Percentiles rank a stretch among this genome's conserved stretches.
Evolutionary conservation across 1,140 invertebrate genomes (phyloP).

Genomic region (Drosophila ohnishii): DNA sequence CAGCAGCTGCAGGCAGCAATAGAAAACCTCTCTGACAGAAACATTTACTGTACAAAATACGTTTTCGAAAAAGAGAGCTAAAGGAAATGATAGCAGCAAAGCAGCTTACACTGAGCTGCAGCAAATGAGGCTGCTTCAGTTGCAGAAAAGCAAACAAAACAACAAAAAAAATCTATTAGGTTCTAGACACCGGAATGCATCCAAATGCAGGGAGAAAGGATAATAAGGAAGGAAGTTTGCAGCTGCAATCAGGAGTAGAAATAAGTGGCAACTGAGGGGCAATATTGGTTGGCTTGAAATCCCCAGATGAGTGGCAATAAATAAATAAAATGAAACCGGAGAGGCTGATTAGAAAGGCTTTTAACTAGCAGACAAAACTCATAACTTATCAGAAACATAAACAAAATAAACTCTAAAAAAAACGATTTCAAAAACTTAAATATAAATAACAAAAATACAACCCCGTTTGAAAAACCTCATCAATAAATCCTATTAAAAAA

Average conservation of each 20-base stretch:
- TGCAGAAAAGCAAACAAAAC: not conserved
- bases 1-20: conserved; percentile 32
- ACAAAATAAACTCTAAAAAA: not conserved
- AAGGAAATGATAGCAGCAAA: conserved; percentile 23
- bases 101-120: conserved; percentile 40
- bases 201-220: conserved; percentile 1
- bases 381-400: not conserved
- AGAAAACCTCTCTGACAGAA: conserved; percentile 39
- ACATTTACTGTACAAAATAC: conserved; percentile 43
- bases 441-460: not conserved
- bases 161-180: conserved; percentile 18
- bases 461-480: not conserved
- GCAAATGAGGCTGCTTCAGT: conserved; percentile 35
- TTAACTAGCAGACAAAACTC: not conserved
- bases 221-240: conserved; percentile 15
- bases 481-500: not conserved
- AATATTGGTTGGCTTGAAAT: not conserved
- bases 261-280: not conserved
- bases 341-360: not conserved
- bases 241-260: conserved; percentile 6
- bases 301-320: not conserved
- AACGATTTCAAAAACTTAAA: not conserved
- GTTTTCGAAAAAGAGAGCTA: not conserved
- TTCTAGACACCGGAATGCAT: conserved; percentile 1
- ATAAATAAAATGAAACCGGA: not conserved